phyloP scores from a whole-genome alignment of 2,888 invertebrate species.

The Cheilosia grossa region DNA sequence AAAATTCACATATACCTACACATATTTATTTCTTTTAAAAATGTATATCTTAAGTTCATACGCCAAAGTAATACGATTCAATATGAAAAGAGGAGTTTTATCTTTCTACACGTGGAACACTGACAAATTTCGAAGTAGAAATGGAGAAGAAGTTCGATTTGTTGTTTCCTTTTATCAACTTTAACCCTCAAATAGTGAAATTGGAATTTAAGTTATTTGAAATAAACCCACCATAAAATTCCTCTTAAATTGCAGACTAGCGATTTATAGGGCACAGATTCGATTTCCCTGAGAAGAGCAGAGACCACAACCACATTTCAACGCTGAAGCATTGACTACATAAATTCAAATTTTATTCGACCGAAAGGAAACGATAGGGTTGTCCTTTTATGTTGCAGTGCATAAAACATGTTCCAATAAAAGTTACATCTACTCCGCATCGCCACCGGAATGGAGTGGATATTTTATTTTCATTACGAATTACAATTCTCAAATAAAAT shows the following conservation, averaged over 20 bases:
- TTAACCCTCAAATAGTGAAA: constrained; percentile 38
- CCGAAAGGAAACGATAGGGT: constrained; percentile 8
- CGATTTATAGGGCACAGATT: constrained; percentile 37
- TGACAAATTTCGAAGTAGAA: constrained; percentile 7
- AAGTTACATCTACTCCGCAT: not conserved
- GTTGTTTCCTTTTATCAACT: constrained; percentile 16
- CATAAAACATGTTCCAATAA: constrained; percentile 14
- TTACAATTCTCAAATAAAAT: constrained; percentile 11
- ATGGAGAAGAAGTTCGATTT: constrained; percentile 13
- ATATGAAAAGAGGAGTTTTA: constrained; percentile 4
- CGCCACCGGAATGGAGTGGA: not conserved
- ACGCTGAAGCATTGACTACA: constrained; percentile 2
- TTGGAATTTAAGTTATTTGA: constrained; percentile 42
- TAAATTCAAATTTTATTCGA: constrained; percentile 26
- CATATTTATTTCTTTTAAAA: constrained; percentile 2
- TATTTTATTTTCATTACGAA: constrained; percentile 10
- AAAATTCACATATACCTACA: not conserved
- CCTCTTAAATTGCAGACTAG: constrained; percentile 33
- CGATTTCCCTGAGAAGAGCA: constrained; percentile 3
- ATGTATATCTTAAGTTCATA: constrained; percentile 12
- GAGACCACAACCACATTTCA: constrained; percentile 17
- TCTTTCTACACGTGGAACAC: constrained; percentile 8
- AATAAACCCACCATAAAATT: constrained; percentile 46
- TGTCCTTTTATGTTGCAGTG: constrained; percentile 15
- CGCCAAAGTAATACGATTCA: not conserved